A percentile compares a stretch with the other conserved stretches of the same genome.
These are phyloP conservation scores for Standfussiana lucernea DNA, from an alignment of 2,888 invertebrate genomes.

Conservation along the genomic window DNA sequence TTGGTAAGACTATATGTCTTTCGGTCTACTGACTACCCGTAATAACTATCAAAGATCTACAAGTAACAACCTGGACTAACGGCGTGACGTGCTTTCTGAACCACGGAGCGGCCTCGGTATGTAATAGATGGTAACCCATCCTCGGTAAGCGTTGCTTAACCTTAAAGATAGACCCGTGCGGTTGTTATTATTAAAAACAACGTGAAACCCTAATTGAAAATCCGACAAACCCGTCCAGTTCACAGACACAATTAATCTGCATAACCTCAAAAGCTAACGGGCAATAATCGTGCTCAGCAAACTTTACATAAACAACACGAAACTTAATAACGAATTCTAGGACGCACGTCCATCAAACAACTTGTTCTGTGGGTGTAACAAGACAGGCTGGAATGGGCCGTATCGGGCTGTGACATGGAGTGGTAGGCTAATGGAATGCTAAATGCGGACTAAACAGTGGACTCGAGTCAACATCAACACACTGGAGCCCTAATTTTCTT, in stretches of 20 bases:
- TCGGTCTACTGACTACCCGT: too few relatives aligned
- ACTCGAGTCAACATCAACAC: neutral
- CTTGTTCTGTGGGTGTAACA: slow-evolving; percentile 60
- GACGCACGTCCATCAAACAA: slow-evolving; percentile 63
- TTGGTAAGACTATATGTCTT: neutral
- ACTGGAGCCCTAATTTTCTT: neutral
- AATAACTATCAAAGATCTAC: neutral
- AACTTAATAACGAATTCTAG: slow-evolving; percentile 62
- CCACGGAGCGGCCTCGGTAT: neutral
- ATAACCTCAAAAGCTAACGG: slow-evolving; percentile 27
- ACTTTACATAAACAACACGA: slow-evolving; percentile 60
- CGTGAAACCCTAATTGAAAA: slow-evolving; percentile 6
- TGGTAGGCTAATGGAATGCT: slow-evolving; percentile 23
- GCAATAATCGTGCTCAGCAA: slow-evolving; percentile 36
- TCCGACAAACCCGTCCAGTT: neutral
- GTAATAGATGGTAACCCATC: neutral
- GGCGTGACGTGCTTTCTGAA: neutral
- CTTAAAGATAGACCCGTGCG: neutral
- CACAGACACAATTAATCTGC: slow-evolving; percentile 20
- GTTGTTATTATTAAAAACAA: neutral
- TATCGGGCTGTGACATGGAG: slow-evolving; percentile 44
- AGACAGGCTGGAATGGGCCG: slow-evolving; percentile 49
- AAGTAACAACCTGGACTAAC: neutral
- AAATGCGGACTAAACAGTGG: neutral
- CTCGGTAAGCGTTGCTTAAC: neutral